Evolutionary conservation across 2,113 vertebrate species (phyloP).

Genomic region (Prolemur simus): DNA sequence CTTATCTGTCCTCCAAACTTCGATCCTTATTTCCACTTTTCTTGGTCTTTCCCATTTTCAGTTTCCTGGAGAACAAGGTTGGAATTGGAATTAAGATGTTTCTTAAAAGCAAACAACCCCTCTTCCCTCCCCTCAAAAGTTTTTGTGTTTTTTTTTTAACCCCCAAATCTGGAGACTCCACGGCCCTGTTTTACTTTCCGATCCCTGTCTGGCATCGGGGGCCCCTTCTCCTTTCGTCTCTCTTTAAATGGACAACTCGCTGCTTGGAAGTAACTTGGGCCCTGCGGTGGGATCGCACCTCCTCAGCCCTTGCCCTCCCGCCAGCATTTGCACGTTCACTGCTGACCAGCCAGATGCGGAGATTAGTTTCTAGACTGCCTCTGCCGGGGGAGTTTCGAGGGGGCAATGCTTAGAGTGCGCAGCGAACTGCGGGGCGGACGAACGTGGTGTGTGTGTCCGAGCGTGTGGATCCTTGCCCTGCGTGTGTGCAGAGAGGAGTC

Average conservation of each 20-base stretch:
- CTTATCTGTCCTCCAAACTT: neutral
- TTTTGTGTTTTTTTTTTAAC: neutral
- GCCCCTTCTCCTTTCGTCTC: neutral
- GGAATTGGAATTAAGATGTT: neutral
- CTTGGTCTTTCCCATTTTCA: neutral
- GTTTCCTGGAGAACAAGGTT: constrained; percentile 25
- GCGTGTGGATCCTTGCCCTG: neutral
- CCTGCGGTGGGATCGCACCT: neutral
- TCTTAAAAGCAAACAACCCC: neutral
- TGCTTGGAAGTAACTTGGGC: constrained; percentile 2
- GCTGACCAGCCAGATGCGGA: neutral
- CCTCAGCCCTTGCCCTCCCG: neutral
- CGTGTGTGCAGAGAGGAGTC: neutral
- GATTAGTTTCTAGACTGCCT: neutral
- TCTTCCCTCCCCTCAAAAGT: neutral
- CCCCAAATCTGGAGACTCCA: neutral
- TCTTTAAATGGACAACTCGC: constrained; percentile 13
- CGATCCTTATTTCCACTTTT: neutral
- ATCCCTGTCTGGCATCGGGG: neutral
- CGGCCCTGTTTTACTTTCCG: neutral
- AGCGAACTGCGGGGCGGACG: neutral
- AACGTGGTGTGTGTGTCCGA: neutral
- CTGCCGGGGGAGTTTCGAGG: neutral
- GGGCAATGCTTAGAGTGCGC: neutral
- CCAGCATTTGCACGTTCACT: neutral